Evolutionary conservation across 2,797 vertebrate genomes (phyloP).

Genomic region (Sebastes umbrosus): DNA sequence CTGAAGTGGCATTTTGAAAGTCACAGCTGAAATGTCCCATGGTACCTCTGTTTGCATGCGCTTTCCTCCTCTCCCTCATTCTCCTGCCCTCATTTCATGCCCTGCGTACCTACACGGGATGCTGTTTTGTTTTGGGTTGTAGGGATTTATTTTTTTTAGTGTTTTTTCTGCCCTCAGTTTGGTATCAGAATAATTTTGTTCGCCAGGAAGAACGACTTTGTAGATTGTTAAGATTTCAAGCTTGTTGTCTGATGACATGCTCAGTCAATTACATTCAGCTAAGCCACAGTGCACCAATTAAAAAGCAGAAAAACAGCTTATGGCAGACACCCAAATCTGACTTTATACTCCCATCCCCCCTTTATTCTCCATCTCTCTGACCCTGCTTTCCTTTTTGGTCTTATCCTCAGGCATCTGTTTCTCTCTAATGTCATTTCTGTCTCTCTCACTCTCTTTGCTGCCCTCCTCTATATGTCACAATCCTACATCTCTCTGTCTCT

Average conservation of each 20-base stretch:
- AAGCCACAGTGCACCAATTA: slow-evolving; percentile 27
- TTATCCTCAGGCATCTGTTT: slow-evolving; percentile 65
- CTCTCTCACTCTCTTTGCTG: slow-evolving; percentile 25
- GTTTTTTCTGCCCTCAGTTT: not conserved
- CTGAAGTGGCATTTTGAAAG: slow-evolving; percentile 71
- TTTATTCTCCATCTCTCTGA: slow-evolving; percentile 31
- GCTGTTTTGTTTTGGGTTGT: slow-evolving; percentile 32
- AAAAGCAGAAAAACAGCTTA: slow-evolving; percentile 44
- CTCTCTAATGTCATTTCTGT: slow-evolving; percentile 56
- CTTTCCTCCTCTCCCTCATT: slow-evolving; percentile 24
- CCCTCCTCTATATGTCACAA: slow-evolving; percentile 18
- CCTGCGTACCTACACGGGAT: slow-evolving; percentile 1
- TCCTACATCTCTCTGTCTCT: slow-evolving; percentile 23
- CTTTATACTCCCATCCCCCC: not conserved
- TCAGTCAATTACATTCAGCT: slow-evolving; percentile 17
- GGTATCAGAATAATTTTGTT: not conserved
- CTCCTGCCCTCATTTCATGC: slow-evolving; percentile 32
- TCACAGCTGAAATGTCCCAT: slow-evolving; percentile 67
- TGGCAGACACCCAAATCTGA: slow-evolving; percentile 34
- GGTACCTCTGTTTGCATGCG: slow-evolving; percentile 39
- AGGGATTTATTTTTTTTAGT: not conserved
- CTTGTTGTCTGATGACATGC: not conserved
- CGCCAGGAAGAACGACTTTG: not conserved
- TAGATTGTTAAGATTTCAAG: not conserved
- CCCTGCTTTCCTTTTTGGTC: slow-evolving; percentile 31